Base-by-base conservation (phyloP, 1,140 invertebrate genomes). In the Harlomillsia oculata region DNA sequence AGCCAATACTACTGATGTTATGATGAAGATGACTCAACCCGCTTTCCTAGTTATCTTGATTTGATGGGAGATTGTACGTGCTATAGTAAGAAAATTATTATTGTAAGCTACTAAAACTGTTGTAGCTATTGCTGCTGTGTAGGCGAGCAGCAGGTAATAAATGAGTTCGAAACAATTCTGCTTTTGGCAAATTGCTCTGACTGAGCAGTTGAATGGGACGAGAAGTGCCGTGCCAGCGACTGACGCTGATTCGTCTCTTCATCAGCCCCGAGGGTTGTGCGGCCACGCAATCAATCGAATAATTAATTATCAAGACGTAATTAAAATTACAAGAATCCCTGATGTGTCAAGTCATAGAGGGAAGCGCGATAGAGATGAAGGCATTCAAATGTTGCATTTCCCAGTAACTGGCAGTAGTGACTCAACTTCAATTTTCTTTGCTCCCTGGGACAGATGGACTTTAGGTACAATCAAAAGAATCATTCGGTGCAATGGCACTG, bases 291-390 rank as follows among this genome's bases (percentile, higher is more conserved):
- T 61, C 59, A 61, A 61, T 61, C 36, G 53, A 61, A 61, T 56
- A 61, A 61, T 61, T 61, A 61, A 61, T 61, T 61, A 61, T 56
- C 46, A 53, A 56, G 54, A 55, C 30, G 54, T 56, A 61, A 61
- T 61, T 61, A 61, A 61, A 61, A 61, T 61, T 61, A 61, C 59
- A 53, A 61, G 59, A 55, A 46, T 52, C 53, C 53, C 53, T 61
- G 59, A 56, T 61, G 59, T 53, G 59, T 46, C 50, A 18, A 45
- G 40, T 29, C 26, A 41, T 44, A 23, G 39, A 46, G n/a, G n/a
- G n/a, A n/a, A n/a, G n/a, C n/a, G n/a, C n/a, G n/a, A n/a, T n/a
- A n/a, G n/a, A n/a, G n/a, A n/a, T n/a, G n/a, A n/a, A n/a, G n/a
- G n/a, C n/a, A n/a, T n/a, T n/a, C n/a, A n/a, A n/a, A n/a, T n/a